phyloP scores from a whole-genome alignment of 64 coral and sea anemone species.

The Montipora sp. region DNA sequence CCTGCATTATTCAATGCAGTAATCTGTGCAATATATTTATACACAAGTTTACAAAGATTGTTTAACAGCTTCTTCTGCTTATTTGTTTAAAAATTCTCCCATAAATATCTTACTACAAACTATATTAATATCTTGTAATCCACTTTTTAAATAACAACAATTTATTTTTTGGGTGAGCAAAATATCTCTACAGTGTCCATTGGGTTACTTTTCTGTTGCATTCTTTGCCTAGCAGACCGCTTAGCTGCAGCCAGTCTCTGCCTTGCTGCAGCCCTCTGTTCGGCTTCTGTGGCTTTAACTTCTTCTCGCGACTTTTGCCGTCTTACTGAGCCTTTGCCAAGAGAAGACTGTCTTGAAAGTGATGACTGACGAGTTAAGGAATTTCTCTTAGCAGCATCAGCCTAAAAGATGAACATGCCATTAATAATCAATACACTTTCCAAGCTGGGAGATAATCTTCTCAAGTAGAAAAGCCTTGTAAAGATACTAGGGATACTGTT shows the following conservation, averaged over 20 bases:
- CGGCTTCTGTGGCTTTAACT: conserved; percentile 77
- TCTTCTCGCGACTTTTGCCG: conserved; percentile 95
- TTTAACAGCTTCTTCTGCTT: background rate
- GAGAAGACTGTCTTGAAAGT: conserved; percentile 80
- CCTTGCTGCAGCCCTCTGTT: conserved; percentile 83
- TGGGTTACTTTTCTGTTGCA: conserved; percentile 74
- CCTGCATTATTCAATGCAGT: background rate
- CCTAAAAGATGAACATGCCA: background rate
- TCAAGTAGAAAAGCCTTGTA: too few relatives aligned
- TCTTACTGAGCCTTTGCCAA: conserved; percentile 80
- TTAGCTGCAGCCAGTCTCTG: conserved; percentile 91
- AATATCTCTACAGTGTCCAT: conserved; percentile 94
- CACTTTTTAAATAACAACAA: background rate
- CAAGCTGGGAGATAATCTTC: too few relatives aligned
- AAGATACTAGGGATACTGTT: too few relatives aligned
- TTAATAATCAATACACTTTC: background rate
- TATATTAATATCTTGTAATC: conserved; percentile 11
- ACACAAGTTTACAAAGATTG: background rate
- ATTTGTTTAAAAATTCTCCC: conserved; percentile 43
- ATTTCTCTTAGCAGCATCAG: conserved; percentile 58
- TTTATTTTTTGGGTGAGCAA: conserved; percentile 93
- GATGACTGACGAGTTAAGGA: conserved; percentile 76
- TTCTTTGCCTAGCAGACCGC: conserved; percentile 79
- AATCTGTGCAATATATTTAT: background rate
- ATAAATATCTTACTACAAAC: conserved; percentile 56